Conservation (phyloP, 1,140 invertebrate genomes). For the Drosophila kanapiae region DNA sequence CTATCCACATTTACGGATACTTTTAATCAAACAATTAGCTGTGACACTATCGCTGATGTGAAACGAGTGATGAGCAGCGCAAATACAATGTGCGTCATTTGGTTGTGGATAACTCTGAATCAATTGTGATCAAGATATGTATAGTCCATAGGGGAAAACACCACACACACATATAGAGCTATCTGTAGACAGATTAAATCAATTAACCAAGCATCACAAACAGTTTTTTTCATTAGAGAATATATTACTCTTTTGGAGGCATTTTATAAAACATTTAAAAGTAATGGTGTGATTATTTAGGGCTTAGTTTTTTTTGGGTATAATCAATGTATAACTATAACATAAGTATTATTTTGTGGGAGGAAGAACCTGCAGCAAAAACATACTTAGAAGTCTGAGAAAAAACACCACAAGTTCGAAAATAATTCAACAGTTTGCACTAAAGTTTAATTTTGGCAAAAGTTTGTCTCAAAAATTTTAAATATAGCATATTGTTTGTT, state of each 20-base stretch:
- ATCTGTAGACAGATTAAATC: slow-evolving; percentile 32
- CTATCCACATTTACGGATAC: slow-evolving; percentile 23
- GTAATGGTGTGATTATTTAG: slow-evolving; percentile 5
- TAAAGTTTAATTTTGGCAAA: no score
- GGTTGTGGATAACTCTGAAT: slow-evolving; percentile 39
- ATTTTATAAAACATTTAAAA: slow-evolving; percentile 9
- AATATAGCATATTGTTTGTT: no score
- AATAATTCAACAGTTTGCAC: no score
- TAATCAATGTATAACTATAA: background rate
- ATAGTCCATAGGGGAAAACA: slow-evolving; percentile 15
- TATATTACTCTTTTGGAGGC: background rate
- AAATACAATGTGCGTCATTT: slow-evolving; percentile 36
- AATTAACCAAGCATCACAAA: slow-evolving; percentile 36
- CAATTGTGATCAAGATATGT: slow-evolving; percentile 32
- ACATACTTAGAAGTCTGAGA: no score
- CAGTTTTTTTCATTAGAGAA: slow-evolving; percentile 14
- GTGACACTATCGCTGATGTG: slow-evolving; percentile 31
- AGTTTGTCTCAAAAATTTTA: no score
- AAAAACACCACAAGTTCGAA: no score
- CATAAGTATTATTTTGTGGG: no score
- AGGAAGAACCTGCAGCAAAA: no score
- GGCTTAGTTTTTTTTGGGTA: background rate
- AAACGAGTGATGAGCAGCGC: slow-evolving; percentile 1
- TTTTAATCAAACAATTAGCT: slow-evolving; percentile 39
- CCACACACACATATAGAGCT: background rate